These are phyloP conservation scores for Ursus arctos DNA, from an alignment of 2,113 vertebrate species.

Conservation along the genomic window DNA sequence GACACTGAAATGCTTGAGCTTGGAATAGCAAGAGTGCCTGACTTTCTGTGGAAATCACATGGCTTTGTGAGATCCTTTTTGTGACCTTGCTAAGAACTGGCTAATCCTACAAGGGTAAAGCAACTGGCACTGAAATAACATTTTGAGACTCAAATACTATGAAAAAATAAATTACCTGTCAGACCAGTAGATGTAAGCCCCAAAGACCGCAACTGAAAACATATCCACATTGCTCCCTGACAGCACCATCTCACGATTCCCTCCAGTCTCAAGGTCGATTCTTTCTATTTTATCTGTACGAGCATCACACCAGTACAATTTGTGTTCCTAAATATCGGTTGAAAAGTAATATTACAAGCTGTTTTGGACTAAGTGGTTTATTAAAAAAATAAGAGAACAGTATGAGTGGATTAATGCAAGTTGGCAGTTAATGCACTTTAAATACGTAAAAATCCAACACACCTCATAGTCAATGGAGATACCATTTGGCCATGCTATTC, in stretches of 20 bases:
- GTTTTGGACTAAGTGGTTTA: conserved; percentile 82
- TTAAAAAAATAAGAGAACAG: conserved; percentile 77
- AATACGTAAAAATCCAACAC: conserved; percentile 68
- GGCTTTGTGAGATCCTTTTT: conserved; percentile 80
- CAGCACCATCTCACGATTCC: conserved; percentile 97
- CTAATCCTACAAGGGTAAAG: conserved; percentile 90
- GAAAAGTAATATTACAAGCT: conserved; percentile 88
- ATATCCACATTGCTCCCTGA: conserved; percentile 98
- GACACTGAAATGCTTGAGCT: conserved; percentile 78
- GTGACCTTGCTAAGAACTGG: conserved; percentile 87
- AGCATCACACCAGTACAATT: conserved; percentile 99
- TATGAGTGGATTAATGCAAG: conserved; percentile 72
- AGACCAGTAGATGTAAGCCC: conserved; percentile 99
- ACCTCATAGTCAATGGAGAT: conserved; percentile 99
- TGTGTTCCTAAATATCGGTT: conserved; percentile 97
- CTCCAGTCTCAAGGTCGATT: conserved; percentile 99
- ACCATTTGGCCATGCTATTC: conserved; percentile 97
- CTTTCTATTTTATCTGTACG: conserved; percentile 99
- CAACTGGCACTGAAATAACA: conserved; percentile 88
- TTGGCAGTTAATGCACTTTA: conserved; percentile 24
- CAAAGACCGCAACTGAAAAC: conserved; percentile 98
- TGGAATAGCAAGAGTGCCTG: conserved; percentile 81
- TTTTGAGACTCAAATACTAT: conserved; percentile 89
- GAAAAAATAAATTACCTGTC: conserved; percentile 99
- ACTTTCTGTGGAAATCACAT: conserved; percentile 78